Evolutionary conservation across 2,797 vertebrate species (phyloP).

Genomic region (Threskiornis aethiopicus): DNA sequence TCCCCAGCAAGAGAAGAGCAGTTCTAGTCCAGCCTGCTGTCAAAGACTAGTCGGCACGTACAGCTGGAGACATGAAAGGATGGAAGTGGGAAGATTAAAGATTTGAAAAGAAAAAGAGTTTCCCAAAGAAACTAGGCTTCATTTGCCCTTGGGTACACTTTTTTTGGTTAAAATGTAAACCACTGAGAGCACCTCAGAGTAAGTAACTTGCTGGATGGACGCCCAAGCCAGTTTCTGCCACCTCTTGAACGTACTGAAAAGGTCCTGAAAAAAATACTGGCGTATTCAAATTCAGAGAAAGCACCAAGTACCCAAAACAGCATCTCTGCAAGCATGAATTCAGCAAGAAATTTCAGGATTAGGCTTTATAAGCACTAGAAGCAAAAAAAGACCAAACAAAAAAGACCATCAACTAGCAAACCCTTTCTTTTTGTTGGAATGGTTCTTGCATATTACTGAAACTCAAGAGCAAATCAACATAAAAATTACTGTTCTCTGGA

Average conservation of each 20-base stretch:
- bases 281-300: neutral
- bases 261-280: neutral
- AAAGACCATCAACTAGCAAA: neutral
- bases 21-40: neutral
- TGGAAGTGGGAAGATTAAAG: conserved; percentile 6
- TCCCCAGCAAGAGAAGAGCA: neutral
- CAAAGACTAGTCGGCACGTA: neutral
- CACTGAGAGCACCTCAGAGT: neutral
- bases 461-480: neutral
- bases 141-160: neutral
- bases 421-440: neutral
- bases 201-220: neutral
- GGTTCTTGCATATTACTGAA: neutral
- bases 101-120: too few relatives aligned
- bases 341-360: neutral
- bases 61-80: neutral
- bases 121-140: neutral
- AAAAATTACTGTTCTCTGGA: neutral
- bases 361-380: neutral
- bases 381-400: too few relatives aligned
- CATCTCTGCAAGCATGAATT: neutral
- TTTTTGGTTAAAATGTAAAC: neutral
- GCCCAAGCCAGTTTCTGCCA: neutral
- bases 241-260: neutral
- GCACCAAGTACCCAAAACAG: neutral